phyloP scores from a whole-genome alignment of 2,888 invertebrate genomes.

The Chymomyza amoena region DNA sequence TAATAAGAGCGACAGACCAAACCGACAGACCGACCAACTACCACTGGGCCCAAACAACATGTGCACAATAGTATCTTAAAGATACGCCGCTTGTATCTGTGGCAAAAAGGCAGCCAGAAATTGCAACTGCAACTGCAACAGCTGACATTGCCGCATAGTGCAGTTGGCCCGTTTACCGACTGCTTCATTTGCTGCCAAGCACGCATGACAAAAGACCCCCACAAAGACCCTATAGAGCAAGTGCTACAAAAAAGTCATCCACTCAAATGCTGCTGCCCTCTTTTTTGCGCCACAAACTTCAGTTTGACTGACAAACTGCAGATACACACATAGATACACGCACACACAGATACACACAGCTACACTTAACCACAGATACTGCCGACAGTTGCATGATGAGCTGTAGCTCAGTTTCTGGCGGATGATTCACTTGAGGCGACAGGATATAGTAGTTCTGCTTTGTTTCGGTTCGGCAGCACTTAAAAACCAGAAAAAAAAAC shows the following conservation, averaged over 20 bases:
- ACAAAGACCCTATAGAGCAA: slow-evolving; percentile 15
- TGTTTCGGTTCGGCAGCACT: background rate
- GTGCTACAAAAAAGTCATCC: slow-evolving; percentile 11
- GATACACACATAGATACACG: background rate
- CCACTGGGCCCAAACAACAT: background rate
- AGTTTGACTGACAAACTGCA: slow-evolving; percentile 1
- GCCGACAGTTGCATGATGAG: slow-evolving; percentile 71
- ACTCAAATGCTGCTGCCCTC: slow-evolving; percentile 64
- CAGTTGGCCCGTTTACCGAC: slow-evolving; percentile 18
- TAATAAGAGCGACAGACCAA: slow-evolving; percentile 37
- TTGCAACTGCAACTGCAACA: slow-evolving; percentile 57
- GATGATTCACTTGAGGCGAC: background rate
- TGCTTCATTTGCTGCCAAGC: slow-evolving; percentile 75
- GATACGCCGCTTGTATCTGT: slow-evolving; percentile 4
- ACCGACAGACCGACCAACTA: slow-evolving; percentile 19
- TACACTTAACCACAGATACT: slow-evolving; percentile 38
- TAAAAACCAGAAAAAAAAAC: background rate
- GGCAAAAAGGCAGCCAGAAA: slow-evolving; percentile 1
- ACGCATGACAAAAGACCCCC: slow-evolving; percentile 68
- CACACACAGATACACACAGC: slow-evolving; percentile 49
- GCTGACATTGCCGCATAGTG: slow-evolving; percentile 50
- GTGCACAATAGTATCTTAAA: slow-evolving; percentile 13
- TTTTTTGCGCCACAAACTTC: slow-evolving; percentile 29
- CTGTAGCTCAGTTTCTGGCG: slow-evolving; percentile 30
- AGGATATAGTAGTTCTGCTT: background rate